Base-by-base conservation (phyloP, 2,888 invertebrate genomes). In the Phyllotreta striolata region DNA sequence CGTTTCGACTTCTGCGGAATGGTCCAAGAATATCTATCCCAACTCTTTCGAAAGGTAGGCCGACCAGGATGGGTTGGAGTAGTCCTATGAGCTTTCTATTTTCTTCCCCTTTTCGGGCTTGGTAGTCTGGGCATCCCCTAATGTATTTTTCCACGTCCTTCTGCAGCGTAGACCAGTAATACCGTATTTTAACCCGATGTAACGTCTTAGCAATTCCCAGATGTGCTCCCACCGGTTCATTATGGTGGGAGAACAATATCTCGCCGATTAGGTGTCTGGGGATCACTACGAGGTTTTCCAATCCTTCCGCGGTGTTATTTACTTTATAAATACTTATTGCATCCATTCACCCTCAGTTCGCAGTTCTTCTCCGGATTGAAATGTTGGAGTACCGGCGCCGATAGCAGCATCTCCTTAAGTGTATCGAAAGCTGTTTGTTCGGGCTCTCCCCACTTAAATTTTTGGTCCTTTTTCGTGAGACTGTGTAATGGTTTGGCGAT, bases 321-420 rank as follows among this genome's bases (percentile, higher is more conserved):
- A 13, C 60, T 49, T 66, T 68, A 44, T 70, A 69, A 1, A 69
- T 14, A 6, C 69, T 68, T 13, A 55, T n/a, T 56, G 13, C 64
- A n/a, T n/a, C n/a, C 71, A 47, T 71, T 68, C 13, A 59, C 55
- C 37, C 64, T 52, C 14, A 72, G 40, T 58, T 70, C 70, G 38
- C 66, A 66, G 4, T 39, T 68, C 10, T 43, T 58, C 8, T 68
- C 49, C 3, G 68, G 68, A 13, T 64, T 38, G 34, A 14, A 60
- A 14, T 54, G 60, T 5, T 60, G 60, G 40, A 56, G 49, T n/a
- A 68, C 65, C 10, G 69, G 70, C 3, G 66, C 62, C 7, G 14
- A 37, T 0, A 54, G 34, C 24, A 71, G 52, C 39, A 66, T 70
- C 4, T 61, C 9, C 63, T 70, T 70, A 7, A 70, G 43, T 39